Evolutionary conservation across 37 sponge, comb jelly and placozoan genomes (phyloP), one percentile per base, ranked within the genome.

Genomic region (Ianthella basta): DNA sequence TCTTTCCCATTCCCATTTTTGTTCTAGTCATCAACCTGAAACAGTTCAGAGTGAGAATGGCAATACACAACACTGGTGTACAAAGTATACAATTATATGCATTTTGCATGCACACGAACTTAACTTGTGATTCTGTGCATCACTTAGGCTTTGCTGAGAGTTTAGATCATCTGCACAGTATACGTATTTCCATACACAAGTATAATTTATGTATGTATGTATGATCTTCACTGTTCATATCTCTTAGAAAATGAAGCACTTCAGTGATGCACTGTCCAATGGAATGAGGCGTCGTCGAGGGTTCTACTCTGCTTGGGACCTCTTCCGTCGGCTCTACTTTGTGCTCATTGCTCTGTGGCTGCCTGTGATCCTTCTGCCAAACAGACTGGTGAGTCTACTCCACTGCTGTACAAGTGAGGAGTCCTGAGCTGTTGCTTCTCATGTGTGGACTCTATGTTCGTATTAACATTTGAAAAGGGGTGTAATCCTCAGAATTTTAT

Each of bases 291-390:
- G 15, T 16, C 84, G 84, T 74, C 74, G 72, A 44, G 59, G 88
- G 0, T 89, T 87, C 90, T 93, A 69, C 72, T 87, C 85, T 38
- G 93, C 90, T 5, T 93, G 90, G 87, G 93, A 93, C 59, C 72
- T 93, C 24, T 87, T 80, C 6, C 63, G 93, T 27, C 55, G 93
- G 38, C 81, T 93, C 23, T 87, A 80, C 19, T 89, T 93, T 33
- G 85, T 93, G 44, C 29, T 89, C 59, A 83, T 93, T 75, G 78
- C 78, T 44, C 14, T 75, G 6, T 75, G 78, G 78, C 16, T 75
- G 3, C 78, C 78, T 4, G 21, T 36, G 41, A 40, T 75, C 4
- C 23, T 75, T 5, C 53, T 50, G 20, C 78, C 78, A 21, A 41
- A 18, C 25, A 32, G 78, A 75, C 41, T 75, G 78, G 78, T 75